Conservation (phyloP, 1,140 invertebrate species). For the Drosophila tani region DNA sequence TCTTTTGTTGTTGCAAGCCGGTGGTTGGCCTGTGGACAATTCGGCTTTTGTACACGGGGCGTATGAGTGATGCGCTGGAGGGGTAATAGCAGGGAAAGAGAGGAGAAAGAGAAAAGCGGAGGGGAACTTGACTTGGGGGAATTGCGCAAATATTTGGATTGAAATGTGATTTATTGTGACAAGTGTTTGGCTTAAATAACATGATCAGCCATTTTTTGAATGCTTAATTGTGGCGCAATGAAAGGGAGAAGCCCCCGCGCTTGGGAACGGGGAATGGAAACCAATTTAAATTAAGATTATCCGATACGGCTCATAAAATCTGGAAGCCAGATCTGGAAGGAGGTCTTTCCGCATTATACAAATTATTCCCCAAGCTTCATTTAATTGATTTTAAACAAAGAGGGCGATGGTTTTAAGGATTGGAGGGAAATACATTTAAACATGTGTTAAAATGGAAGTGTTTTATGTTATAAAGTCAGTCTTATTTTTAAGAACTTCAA, state of each 20-base stretch:
- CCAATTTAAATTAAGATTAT: conserved; percentile 53
- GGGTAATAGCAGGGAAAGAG: background rate
- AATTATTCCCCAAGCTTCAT: conserved; percentile 15
- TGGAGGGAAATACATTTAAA: background rate
- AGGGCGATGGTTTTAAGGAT: background rate
- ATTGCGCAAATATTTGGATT: conserved; percentile 60
- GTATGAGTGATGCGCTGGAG: conserved; percentile 46
- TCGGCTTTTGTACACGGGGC: conserved; percentile 51
- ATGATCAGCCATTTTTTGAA: conserved; percentile 51
- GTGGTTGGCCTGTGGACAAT: conserved; percentile 57
- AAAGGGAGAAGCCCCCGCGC: background rate
- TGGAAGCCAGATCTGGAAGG: conserved; percentile 3
- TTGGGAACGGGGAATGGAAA: conserved; percentile 21
- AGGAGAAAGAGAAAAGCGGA: background rate
- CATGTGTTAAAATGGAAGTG: conserved; percentile 1
- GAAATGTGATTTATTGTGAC: conserved; percentile 62
- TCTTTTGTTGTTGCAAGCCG: conserved; percentile 43
- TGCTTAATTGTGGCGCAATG: conserved; percentile 37
- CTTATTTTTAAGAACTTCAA: too few species aligned
- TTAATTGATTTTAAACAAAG: conserved; percentile 21
- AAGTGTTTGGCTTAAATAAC: conserved; percentile 60
- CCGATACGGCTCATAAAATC: conserved; percentile 48
- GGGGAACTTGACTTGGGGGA: conserved; percentile 44
- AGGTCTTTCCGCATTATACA: conserved; percentile 9
- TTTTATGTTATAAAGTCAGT: background rate